These are phyloP conservation scores for Grapholita molesta DNA, from an alignment of 1,140 invertebrate species.

Conservation along the genomic window DNA sequence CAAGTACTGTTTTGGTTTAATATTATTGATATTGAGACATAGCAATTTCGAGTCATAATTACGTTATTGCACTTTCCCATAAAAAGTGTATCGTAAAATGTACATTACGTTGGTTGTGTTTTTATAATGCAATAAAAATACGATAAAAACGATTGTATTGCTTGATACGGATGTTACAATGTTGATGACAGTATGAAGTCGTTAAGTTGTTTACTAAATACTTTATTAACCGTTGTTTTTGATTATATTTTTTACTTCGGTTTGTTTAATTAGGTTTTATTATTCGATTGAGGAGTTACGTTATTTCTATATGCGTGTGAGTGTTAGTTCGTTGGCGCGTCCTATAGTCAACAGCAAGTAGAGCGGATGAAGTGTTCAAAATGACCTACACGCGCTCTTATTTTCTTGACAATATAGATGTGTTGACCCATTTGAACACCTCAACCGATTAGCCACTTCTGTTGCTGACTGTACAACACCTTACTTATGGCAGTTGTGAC, in stretches of 20 bases:
- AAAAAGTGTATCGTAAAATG: not conserved
- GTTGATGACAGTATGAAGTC: not conserved
- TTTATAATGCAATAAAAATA: not conserved
- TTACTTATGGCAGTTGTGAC: too few relatives aligned
- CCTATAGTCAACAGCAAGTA: too few relatives aligned
- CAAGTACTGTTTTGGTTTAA: not conserved
- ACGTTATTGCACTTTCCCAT: not conserved
- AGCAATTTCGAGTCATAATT: not conserved
- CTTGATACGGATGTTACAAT: not conserved
- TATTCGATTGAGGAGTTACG: too few relatives aligned
- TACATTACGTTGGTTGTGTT: not conserved
- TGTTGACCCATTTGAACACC: too few relatives aligned
- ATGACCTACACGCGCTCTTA: too few relatives aligned
- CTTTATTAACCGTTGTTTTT: not conserved
- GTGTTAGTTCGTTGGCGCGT: too few relatives aligned
- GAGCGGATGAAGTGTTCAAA: too few relatives aligned
- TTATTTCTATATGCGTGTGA: too few relatives aligned
- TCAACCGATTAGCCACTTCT: too few relatives aligned
- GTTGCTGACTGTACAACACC: too few relatives aligned
- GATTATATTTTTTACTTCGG: not conserved
- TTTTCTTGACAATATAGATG: too few relatives aligned
- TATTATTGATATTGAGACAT: conserved; percentile 6
- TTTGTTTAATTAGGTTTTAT: not conserved
- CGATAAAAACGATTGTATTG: not conserved
- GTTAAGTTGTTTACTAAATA: not conserved